phyloP scores from a whole-genome alignment of 2,888 invertebrate species.

The Frankliniella intonsa region DNA sequence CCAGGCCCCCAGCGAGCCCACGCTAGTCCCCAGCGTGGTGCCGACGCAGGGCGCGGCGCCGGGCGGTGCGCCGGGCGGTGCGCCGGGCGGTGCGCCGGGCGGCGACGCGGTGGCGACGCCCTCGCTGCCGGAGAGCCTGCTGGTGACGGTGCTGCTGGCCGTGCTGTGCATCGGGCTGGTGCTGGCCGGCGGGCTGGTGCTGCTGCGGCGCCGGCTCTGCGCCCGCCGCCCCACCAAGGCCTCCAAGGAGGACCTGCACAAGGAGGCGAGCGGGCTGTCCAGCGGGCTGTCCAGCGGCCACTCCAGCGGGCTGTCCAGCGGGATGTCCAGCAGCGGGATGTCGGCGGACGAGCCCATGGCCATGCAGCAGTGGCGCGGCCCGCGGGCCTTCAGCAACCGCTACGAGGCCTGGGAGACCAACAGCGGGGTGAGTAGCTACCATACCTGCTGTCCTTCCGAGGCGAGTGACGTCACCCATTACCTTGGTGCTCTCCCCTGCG shows the following conservation, averaged over 20 bases:
- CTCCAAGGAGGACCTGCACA: conserved; percentile 1
- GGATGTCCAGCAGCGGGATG: conserved; percentile 57
- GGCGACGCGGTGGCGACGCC: conserved; percentile 31
- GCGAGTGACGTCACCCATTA: too few relatives aligned
- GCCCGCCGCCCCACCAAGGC: background rate
- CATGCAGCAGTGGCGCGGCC: conserved; percentile 76
- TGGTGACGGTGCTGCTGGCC: conserved; percentile 34
- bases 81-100: background rate
- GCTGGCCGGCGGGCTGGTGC: conserved; percentile 4
- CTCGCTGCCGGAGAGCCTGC: conserved; percentile 33
- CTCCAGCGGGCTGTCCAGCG: conserved; percentile 41
- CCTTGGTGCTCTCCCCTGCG: background rate
- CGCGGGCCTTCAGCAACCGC: conserved; percentile 72
- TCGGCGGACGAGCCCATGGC: conserved; percentile 63
- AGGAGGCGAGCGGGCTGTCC: conserved; percentile 5
- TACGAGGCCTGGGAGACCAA: conserved; percentile 74
- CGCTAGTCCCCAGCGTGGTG: too few relatives aligned
- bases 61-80: too few relatives aligned
- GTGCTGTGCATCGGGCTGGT: conserved; percentile 16
- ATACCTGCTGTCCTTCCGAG: too few relatives aligned
- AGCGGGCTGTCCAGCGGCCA: background rate
- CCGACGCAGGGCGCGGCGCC: too few relatives aligned
- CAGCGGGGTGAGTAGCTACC: conserved; percentile 45
- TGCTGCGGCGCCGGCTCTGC: conserved; percentile 14
- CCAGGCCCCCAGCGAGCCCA: too few relatives aligned